These are phyloP conservation scores for Adelphocoris suturalis DNA, from an alignment of 2,888 invertebrate genomes.

Conservation along the genomic window DNA sequence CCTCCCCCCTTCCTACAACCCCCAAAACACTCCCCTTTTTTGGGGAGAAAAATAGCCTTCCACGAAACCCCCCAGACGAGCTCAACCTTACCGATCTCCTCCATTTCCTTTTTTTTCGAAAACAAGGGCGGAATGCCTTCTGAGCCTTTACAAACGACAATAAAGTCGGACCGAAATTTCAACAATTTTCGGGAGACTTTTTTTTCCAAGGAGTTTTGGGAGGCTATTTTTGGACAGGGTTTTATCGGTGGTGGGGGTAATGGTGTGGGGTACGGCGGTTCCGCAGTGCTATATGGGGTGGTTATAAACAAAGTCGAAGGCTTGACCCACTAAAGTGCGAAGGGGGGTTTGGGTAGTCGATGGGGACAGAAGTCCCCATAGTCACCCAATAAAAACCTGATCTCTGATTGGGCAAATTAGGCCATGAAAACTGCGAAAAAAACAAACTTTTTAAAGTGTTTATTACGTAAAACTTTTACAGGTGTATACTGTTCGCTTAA, in stretches of 20 bases:
- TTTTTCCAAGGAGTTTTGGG: background rate
- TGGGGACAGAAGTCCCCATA: constrained; percentile 46
- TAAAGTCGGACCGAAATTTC: no score
- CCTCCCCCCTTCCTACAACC: background rate
- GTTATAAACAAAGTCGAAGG: constrained; percentile 56
- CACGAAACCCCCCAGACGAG: background rate
- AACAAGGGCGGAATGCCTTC: background rate
- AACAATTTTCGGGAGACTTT: no score
- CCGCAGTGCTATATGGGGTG: constrained; percentile 60
- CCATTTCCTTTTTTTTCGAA: constrained; percentile 16
- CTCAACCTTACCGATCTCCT: background rate
- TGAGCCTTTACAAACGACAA: no score
- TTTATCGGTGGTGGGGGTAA: constrained; percentile 9
- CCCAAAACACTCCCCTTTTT: background rate
- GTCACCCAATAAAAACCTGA: no score
- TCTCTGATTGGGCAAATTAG: no score
- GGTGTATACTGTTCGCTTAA: no score
- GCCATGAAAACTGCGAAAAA: no score
- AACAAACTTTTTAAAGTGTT: no score
- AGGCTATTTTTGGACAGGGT: background rate
- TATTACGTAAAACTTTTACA: no score
- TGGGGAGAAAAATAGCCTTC: background rate
- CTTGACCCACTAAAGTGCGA: constrained; percentile 62
- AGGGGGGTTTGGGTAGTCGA: constrained; percentile 48
- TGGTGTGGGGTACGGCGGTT: background rate